phyloP scores from a whole-genome alignment of 64 coral and sea anemone genomes.

The Anthopleura sola region DNA sequence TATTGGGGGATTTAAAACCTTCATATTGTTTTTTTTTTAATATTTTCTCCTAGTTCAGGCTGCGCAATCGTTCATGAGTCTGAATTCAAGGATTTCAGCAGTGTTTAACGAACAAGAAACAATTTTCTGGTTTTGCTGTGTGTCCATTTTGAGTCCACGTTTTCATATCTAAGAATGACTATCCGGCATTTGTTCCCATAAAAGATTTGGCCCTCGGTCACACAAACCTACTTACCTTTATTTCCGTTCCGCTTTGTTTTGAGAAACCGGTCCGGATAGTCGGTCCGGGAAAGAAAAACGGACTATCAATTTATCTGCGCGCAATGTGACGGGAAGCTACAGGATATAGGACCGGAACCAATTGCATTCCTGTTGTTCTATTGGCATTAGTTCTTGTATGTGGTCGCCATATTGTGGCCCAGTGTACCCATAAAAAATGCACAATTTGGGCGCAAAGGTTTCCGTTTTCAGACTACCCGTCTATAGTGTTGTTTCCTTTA shows the following conservation, averaged over 20 bases:
- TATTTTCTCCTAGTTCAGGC: neutral
- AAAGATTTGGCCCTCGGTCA: too few relatives aligned
- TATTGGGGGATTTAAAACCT: too few relatives aligned
- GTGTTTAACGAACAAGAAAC: neutral
- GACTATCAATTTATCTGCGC: neutral
- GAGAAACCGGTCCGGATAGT: neutral
- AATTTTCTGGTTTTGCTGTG: neutral
- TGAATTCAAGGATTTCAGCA: neutral
- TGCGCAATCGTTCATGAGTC: neutral
- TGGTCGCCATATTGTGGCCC: neutral
- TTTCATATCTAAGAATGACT: neutral
- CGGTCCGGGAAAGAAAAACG: neutral
- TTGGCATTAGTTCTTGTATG: neutral
- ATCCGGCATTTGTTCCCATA: neutral
- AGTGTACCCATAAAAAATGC: too few relatives aligned
- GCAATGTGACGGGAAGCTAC: neutral
- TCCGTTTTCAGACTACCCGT: too few relatives aligned
- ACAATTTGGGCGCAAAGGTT: too few relatives aligned
- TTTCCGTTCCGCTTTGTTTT: neutral
- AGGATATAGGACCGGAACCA: neutral
- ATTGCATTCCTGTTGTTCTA: neutral
- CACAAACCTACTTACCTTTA: neutral
- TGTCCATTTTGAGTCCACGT: neutral
- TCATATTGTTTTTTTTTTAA: neutral
- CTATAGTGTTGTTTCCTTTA: too few relatives aligned